Base-by-base conservation (phyloP, 2,797 vertebrate species). In the Sciurus carolinensis region DNA sequence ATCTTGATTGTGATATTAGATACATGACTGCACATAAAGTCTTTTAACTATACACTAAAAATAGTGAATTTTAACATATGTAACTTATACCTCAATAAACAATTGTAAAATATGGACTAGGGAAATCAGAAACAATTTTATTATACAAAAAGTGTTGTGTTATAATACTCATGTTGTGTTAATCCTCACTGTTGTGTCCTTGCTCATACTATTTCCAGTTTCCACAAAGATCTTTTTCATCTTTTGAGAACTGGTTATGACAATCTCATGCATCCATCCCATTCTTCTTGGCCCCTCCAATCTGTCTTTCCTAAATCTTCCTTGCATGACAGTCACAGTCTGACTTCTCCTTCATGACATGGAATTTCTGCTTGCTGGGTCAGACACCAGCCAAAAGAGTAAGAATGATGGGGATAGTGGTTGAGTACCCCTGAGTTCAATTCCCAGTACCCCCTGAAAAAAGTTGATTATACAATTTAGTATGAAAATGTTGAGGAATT, bases 101-200 rank as follows among this genome's bases (percentile, higher is more conserved):
- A 64, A 87, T 87, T 83, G 80, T 90, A 73, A 96, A 87, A 76
- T 79, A 67, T 44, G 13, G 5, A 1, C n/a, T 50, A 86, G 11
- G 36, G 92, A 89, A 90, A 84, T 66, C 9, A 82, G 18, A 93
- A 83, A 64, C 6, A 86, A 82, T 57, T 66, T 36, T 73, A 59
- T 82, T 26, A 36, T 69, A 22, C 39, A 84, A 89, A 92, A 91
- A 20, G 14, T 54, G 80, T 66, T 20, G 39, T 7, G 62, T 50
- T 33, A 50, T 44, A 59, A 39, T 62, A 71, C 73, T 87, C 67
- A 64, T 54, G n/a, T 28, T 67, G 39, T 28, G 22, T 7, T 90
- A 64, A 42, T 73, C 28, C 28, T 71, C 33, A 77, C n/a, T 30
- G 2, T 33, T 22, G 15, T 22, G 12, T 67, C 82, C 84, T n/a